Conservation (phyloP, 2,797 vertebrate genomes). For the Emys orbicularis region DNA sequence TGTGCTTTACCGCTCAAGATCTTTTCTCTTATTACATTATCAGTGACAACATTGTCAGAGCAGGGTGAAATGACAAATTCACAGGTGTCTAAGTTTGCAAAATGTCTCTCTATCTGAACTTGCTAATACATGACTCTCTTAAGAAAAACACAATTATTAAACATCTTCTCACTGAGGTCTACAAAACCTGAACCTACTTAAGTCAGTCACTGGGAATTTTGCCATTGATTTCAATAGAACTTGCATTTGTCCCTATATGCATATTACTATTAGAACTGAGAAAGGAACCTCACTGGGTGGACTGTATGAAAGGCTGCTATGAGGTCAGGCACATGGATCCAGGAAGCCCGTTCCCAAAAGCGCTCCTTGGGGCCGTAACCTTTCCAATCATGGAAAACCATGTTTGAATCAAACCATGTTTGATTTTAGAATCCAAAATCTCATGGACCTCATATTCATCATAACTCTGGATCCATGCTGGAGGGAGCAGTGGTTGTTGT, state of each 20-base stretch:
- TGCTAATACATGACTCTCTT: background rate
- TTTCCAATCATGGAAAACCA: no score
- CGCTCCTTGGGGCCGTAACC: background rate
- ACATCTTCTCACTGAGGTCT: background rate
- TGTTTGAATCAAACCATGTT: no score
- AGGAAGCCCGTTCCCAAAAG: background rate
- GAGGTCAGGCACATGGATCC: background rate
- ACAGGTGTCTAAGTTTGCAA: slow-evolving; percentile 41
- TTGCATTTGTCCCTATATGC: background rate
- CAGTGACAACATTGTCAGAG: slow-evolving; percentile 39
- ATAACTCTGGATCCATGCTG: background rate
- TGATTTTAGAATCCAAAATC: background rate
- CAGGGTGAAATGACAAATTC: slow-evolving; percentile 58
- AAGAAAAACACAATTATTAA: background rate
- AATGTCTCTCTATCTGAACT: slow-evolving; percentile 11
- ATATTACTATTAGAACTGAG: background rate
- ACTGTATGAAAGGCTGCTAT: background rate
- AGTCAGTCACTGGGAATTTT: slow-evolving; percentile 6
- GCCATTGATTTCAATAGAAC: background rate
- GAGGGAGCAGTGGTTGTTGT: background rate
- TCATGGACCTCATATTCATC: background rate
- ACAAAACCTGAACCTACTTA: background rate
- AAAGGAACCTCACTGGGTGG: background rate
- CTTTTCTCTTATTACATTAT: slow-evolving; percentile 47
- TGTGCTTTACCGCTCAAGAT: background rate